Evolutionary conservation across 1,140 invertebrate species (phyloP), one percentile per base, ranked within the genome.

Genomic region (Hestina assimilis): DNA sequence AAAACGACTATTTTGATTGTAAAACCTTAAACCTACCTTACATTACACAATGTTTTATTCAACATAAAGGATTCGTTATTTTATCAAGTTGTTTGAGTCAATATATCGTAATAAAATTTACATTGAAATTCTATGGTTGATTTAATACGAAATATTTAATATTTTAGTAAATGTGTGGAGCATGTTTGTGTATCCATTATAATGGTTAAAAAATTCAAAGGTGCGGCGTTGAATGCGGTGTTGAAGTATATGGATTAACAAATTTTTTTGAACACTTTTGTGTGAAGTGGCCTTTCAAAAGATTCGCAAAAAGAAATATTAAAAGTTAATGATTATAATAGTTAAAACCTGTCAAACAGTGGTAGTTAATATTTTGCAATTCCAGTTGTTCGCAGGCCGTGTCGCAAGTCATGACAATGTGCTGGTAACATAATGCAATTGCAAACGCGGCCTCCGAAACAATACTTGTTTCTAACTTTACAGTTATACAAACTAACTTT

Each of bases 371-470:
- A 68, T 75, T 79, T 83, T 77, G 77, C 72, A 74, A 80, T 73
- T 59, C 60, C 65, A 52, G 66, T 66, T 69, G 64, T 72, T 75
- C 70, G 62, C 70, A 64, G 48, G 61, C 52, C 53, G 55, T 79
- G 74, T 75, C 53, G 64, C 53, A 70, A 65, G 45, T 20, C 63
- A 71, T 75, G 65, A 72, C 66, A 66, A 51, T 64, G 63, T 61
- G 56, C 52, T 56, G 57, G 69, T 62, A 78, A 79, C 59, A 71
- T 69, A 73, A 77, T 66, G 75, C 77, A 79, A 83, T 80, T 43
- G 70, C 64, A 53, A 55, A 60, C 59, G 57, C 60, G 67, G 71
- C 65, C 71, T 63, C 62, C 55, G 63, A 72, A 69, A 80, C 75
- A 83, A 80, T 79, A 77, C 71, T 64, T 48, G 56, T 52, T 59